These are phyloP conservation scores for Sinodicranocentrus sp. DNA, from an alignment of 2,888 invertebrate species.

Conservation along the genomic window DNA sequence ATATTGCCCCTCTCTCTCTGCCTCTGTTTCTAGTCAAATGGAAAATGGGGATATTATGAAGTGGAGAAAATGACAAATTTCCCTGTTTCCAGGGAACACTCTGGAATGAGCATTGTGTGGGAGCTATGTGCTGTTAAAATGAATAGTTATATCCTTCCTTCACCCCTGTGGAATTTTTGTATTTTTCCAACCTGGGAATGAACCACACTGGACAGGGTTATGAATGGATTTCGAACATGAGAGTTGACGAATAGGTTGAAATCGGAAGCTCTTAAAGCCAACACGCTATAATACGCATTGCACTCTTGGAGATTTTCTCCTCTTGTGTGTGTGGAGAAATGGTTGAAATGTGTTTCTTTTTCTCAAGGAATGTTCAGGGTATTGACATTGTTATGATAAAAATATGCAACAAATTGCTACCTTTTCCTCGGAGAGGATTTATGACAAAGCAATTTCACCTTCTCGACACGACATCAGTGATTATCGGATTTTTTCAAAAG, in stretches of 20 bases:
- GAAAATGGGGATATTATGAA: too few species aligned
- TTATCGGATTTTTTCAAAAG: constrained; percentile 18
- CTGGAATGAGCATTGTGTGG: too few species aligned
- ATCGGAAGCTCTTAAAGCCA: constrained; percentile 60
- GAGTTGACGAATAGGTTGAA: constrained; percentile 67
- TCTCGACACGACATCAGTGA: not conserved
- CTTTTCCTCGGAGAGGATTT: constrained; percentile 31
- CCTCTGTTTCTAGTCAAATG: too few species aligned
- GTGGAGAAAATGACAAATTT: too few species aligned
- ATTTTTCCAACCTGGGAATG: too few species aligned
- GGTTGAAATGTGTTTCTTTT: not conserved
- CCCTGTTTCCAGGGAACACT: too few species aligned
- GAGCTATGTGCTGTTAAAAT: too few species aligned
- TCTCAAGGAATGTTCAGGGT: constrained; percentile 39
- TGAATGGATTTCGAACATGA: constrained; percentile 63
- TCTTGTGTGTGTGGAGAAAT: not conserved
- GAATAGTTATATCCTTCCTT: too few species aligned
- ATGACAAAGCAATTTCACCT: constrained; percentile 24
- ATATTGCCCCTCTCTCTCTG: too few species aligned
- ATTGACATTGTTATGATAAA: constrained; percentile 60
- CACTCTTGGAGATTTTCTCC: not conserved
- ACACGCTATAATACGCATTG: constrained; percentile 16
- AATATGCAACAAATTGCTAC: constrained; percentile 61
- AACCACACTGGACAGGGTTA: not conserved
- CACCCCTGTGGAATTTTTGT: too few species aligned